These are phyloP conservation scores for Anagrus nilaparvatae DNA, from an alignment of 1,140 invertebrate species.

Conservation along the genomic window DNA sequence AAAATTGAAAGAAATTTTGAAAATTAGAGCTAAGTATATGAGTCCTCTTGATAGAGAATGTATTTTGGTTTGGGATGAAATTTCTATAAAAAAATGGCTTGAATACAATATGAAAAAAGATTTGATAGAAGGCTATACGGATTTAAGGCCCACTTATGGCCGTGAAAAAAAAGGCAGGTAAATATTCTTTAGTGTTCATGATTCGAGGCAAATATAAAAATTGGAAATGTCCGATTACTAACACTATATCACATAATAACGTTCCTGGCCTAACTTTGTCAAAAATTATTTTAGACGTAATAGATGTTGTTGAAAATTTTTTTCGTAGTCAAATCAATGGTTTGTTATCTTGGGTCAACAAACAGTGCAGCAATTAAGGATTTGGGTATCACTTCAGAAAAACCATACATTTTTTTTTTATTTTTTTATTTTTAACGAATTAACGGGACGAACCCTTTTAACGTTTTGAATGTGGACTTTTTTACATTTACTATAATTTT, in stretches of 20 bases:
- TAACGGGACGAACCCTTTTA: too few relatives aligned
- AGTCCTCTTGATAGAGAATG: background rate
- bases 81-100: conserved; percentile 2
- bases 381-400: background rate
- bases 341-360: background rate
- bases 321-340: background rate
- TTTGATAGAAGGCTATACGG: background rate
- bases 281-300: background rate
- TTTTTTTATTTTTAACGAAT: too few relatives aligned
- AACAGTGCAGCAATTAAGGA: background rate
- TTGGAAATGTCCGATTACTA: conserved; percentile 12
- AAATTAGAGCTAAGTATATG: background rate
- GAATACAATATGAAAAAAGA: background rate
- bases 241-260: background rate
- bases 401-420: conserved; percentile 8
- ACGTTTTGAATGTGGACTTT: too few relatives aligned
- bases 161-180: background rate
- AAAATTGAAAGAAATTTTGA: background rate
- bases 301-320: background rate
- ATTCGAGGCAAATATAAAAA: background rate
- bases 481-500: too few relatives aligned
- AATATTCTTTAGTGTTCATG: conserved; percentile 7
- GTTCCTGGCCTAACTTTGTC: background rate
- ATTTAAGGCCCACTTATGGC: background rate
- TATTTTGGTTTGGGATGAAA: background rate